These are phyloP conservation scores for Chlorops oryzae DNA, from an alignment of 1,140 invertebrate species.

Conservation along the genomic window DNA sequence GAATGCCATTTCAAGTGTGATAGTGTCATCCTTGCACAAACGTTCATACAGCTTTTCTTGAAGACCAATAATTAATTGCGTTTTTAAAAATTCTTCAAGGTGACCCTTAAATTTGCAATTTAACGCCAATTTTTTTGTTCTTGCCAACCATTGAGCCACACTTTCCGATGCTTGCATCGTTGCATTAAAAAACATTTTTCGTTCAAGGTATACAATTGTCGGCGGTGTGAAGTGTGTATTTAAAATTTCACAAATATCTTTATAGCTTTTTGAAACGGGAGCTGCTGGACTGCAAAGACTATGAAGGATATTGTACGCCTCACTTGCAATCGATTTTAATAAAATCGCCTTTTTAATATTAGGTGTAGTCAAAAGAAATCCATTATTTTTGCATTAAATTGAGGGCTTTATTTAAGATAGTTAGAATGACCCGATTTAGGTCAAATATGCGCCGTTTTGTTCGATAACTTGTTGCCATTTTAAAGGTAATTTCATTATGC, in stretches of 20 bases:
- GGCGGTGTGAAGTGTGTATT: not conserved
- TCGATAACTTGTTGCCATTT: no score
- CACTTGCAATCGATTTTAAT: constrained; percentile 1
- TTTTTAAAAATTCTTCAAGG: constrained; percentile 1
- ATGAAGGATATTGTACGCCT: not conserved
- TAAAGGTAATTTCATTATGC: no score
- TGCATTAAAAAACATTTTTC: not conserved
- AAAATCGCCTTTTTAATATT: constrained; percentile 3
- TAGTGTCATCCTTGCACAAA: not conserved
- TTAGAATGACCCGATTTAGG: no score
- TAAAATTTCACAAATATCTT: not conserved
- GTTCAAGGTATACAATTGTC: not conserved
- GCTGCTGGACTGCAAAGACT: not conserved
- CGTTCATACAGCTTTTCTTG: not conserved
- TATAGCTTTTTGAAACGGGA: not conserved
- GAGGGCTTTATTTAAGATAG: no score
- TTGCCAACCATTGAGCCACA: not conserved
- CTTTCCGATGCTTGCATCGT: not conserved
- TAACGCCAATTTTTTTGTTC: constrained; percentile 3
- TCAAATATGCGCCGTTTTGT: no score
- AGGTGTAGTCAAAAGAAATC: no score
- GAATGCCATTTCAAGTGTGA: not conserved
- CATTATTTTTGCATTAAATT: no score
- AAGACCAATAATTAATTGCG: constrained; percentile 6
- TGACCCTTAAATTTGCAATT: constrained; percentile 6